These are phyloP conservation scores for Oligia latruncula DNA, from an alignment of 2,888 invertebrate genomes.

Conservation along the genomic window DNA sequence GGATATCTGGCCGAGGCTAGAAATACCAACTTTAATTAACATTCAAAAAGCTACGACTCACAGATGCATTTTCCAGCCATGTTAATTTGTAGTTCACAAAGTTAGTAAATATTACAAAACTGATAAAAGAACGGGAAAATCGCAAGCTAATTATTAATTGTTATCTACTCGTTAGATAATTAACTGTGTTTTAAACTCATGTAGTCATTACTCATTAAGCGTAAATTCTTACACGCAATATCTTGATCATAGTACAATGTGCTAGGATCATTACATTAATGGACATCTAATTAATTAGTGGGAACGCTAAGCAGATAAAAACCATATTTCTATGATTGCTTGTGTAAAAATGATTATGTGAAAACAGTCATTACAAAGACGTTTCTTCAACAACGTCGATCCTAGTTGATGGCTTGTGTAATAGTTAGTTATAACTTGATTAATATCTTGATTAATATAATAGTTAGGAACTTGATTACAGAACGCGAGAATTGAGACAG, in stretches of 20 bases:
- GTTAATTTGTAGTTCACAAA: neutral
- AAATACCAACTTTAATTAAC: neutral
- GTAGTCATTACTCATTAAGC: neutral
- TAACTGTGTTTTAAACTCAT: neutral
- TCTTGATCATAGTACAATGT: neutral
- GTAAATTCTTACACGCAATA: constrained; percentile 13
- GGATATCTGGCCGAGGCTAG: too few species aligned
- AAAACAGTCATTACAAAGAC: neutral
- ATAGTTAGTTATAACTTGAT: too few species aligned
- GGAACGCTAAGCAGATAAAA: neutral
- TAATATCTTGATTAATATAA: too few species aligned
- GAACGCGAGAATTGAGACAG: neutral
- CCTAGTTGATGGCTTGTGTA: neutral
- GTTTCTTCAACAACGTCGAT: neutral
- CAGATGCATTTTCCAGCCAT: neutral
- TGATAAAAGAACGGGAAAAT: neutral
- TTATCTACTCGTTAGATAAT: neutral
- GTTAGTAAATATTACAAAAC: neutral
- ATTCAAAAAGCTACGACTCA: neutral
- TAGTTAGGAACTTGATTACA: neutral
- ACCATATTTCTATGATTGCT: too few species aligned
- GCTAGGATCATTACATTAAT: neutral
- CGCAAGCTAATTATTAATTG: neutral
- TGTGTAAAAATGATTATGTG: too few species aligned
- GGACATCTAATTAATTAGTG: neutral